Evolutionary conservation across 2,113 vertebrate species (phyloP), one percentile per base, ranked within the genome.

Genomic region (Planiliza haematocheilus): DNA sequence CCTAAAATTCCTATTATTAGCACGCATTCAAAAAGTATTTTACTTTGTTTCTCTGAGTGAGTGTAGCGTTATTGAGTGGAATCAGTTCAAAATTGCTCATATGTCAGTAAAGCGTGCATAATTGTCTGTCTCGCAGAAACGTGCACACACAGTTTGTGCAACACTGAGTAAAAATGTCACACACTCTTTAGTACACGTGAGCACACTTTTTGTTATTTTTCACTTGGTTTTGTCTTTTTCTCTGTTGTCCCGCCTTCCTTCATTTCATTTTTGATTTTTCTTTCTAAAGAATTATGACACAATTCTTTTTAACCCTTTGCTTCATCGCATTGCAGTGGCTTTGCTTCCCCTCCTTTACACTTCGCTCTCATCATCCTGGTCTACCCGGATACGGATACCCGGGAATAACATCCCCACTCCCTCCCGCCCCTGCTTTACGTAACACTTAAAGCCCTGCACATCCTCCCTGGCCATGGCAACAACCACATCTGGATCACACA

Each of bases 311-410:
- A 90, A 90, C 88, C 86, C 88, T 91, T 91, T 46, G 48, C 70
- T 85, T 77, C 63, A 88, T 85, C 87, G 83, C 87, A 91, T 56
- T 92, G 90, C 89, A 80, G 87, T 81, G 78, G 77, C 81, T 79
- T 82, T 9, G 63, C 79, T 75, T 84, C 81, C 74, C 79, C 73
- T 83, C 82, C 68, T 83, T 70, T 80, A 38, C 76, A 79, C 70
- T 80, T 78, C 60, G 16, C 77, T 90, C 87, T 85, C 86, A 82
- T 88, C 85, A 86, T 90, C 79, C 88, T 92, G 86, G 85, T 92
- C 91, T 92, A 91, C 91, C 91, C 90, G 91, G 91, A 93, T 93
- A 93, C 91, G 88, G 86, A 91, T 91, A 92, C 88, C 89, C 91
- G 90, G 91, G 90, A 93, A 93, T 92, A 93, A 92, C 90, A 91